phyloP scores from a whole-genome alignment of 2,113 vertebrate species.

The Boulengeromyrus knoepffleri region DNA sequence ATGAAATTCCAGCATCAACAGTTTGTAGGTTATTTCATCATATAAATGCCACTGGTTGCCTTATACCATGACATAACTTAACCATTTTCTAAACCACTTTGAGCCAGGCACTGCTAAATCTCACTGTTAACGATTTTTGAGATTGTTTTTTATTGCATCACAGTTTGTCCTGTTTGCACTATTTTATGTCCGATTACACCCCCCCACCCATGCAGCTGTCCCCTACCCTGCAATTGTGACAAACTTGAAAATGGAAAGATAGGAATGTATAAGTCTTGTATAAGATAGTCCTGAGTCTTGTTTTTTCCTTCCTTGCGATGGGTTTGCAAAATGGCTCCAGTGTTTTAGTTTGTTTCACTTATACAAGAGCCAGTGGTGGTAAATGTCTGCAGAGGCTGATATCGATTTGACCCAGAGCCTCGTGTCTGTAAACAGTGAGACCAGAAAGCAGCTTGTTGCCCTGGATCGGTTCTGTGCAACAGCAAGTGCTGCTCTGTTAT shows the following conservation, averaged over 20 bases:
- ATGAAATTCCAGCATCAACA: neutral
- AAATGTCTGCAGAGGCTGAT: neutral
- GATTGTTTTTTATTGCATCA: neutral
- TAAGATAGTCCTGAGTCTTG: neutral
- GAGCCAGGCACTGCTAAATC: neutral
- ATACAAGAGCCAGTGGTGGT: neutral
- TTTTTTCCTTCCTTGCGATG: neutral
- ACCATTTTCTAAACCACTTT: neutral
- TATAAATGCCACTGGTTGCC: neutral
- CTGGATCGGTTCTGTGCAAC: neutral
- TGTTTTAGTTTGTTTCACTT: neutral
- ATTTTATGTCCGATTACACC: neutral
- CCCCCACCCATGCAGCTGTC: neutral
- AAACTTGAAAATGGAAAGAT: neutral
- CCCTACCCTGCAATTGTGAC: neutral
- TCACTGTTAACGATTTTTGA: neutral
- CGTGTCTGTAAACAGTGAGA: neutral
- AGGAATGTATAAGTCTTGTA: neutral
- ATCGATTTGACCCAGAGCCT: neutral
- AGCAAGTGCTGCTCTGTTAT: neutral
- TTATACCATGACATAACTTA: neutral
- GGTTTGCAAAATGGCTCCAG: neutral
- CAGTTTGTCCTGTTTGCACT: neutral
- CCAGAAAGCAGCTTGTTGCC: neutral
- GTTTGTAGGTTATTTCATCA: neutral